Conservation (phyloP, 2,797 vertebrate genomes). For the Rhynchotus rufescens region DNA sequence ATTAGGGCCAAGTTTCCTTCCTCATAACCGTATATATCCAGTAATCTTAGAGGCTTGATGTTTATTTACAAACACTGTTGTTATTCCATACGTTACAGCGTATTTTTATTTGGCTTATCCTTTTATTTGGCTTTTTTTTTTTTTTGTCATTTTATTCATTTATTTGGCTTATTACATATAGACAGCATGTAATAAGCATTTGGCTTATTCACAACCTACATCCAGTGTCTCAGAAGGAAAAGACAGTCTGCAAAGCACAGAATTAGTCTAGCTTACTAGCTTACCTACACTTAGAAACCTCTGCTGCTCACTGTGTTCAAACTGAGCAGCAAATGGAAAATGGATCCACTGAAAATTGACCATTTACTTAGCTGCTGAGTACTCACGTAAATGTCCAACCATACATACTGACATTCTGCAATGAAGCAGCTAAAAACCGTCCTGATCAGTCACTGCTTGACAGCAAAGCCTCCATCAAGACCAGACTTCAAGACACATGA, state of each 20-base stretch:
- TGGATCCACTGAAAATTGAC: background rate
- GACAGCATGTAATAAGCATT: background rate
- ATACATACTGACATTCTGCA: background rate
- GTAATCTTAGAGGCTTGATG: background rate
- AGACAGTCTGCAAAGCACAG: background rate
- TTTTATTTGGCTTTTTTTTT: too few species aligned
- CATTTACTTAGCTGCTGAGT: background rate
- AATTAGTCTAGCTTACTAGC: background rate
- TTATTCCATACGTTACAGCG: background rate
- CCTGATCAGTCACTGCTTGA: background rate
- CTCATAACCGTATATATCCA: background rate
- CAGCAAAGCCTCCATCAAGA: background rate
- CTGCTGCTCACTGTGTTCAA: background rate
- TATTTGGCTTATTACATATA: too few species aligned
- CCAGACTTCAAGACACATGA: background rate
- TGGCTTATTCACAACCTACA: background rate
- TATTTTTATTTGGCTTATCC: background rate
- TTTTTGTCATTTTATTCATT: too few species aligned
- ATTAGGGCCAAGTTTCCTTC: background rate
- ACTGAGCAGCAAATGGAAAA: background rate
- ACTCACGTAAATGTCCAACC: background rate
- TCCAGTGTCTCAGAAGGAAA: background rate
- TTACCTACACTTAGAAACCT: background rate
- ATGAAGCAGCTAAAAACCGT: background rate
- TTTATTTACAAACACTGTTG: background rate